Evolutionary conservation across 2,888 invertebrate genomes (phyloP).

Genomic region (Ctenicera cuprea): DNA sequence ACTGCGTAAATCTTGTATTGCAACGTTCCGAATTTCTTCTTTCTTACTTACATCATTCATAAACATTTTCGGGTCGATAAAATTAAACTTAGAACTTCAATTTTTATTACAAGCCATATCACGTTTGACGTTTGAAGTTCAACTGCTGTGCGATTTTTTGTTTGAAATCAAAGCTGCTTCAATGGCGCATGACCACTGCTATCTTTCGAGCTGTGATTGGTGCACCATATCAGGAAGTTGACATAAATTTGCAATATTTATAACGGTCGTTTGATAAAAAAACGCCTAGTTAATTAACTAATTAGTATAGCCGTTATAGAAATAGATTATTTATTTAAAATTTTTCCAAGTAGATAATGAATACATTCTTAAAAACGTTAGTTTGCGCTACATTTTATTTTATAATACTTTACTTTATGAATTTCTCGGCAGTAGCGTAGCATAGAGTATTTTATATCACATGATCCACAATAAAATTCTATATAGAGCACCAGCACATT

Average conservation of each 20-base stretch:
- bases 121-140: not conserved
- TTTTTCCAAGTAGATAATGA: too few relatives aligned
- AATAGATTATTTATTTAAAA: too few relatives aligned
- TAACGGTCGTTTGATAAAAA: constrained; percentile 22
- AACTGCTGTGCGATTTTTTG: constrained; percentile 4
- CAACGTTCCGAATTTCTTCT: constrained; percentile 75
- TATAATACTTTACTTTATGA: too few relatives aligned
- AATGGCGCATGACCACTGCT: constrained; percentile 24
- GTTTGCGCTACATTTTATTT: too few relatives aligned
- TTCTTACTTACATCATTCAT: constrained; percentile 75
- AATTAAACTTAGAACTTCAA: not conserved
- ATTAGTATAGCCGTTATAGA: not conserved
- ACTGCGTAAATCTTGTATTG: constrained; percentile 80
- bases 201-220: constrained; percentile 9
- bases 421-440: too few relatives aligned
- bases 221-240: not conserved
- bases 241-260: not conserved
- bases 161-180: constrained; percentile 32
- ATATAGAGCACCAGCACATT: too few relatives aligned
- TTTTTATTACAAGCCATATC: not conserved
- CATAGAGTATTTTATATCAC: too few relatives aligned
- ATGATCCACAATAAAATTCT: too few relatives aligned
- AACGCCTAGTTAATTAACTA: not conserved
- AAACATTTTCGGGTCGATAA: constrained; percentile 70
- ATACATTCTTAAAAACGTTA: too few relatives aligned